phyloP scores from a whole-genome alignment of 2,888 invertebrate genomes.

The Agonopterix alstromeriana region DNA sequence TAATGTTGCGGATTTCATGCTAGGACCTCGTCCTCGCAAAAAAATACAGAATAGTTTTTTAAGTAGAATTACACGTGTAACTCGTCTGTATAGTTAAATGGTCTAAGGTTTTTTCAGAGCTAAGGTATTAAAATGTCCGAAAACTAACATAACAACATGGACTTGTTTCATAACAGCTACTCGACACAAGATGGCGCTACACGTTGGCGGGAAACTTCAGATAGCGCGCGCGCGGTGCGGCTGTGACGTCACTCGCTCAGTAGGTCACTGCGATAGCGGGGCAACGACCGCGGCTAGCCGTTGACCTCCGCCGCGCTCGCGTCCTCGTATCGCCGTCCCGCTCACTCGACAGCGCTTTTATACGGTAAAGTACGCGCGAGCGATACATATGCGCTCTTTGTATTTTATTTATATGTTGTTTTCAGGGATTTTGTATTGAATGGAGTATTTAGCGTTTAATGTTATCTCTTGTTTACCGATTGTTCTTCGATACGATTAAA shows the following conservation, averaged over 20 bases:
- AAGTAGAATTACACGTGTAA: too few species aligned
- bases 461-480: too few species aligned
- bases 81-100: too few species aligned
- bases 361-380: conserved; percentile 53
- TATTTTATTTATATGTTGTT: neutral
- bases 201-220: conserved; percentile 48
- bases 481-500: too few species aligned
- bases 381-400: conserved; percentile 40
- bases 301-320: conserved; percentile 74
- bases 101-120: too few species aligned
- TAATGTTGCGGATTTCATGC: too few species aligned
- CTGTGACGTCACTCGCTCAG: conserved; percentile 76
- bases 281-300: conserved; percentile 78
- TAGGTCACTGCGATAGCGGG: conserved; percentile 78
- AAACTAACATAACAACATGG: too few species aligned
- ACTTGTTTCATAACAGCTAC: conserved; percentile 25
- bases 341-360: conserved; percentile 51
- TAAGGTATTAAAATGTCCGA: too few species aligned
- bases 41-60: too few species aligned
- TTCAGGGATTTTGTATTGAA: too few species aligned
- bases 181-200: conserved; percentile 65
- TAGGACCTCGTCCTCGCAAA: too few species aligned
- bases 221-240: conserved; percentile 58
- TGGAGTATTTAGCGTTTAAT: too few species aligned
- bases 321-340: conserved; percentile 57